Percentiles rank a stretch among this genome's conserved stretches.
Evolutionary conservation across 2,113 vertebrate species (phyloP).

Genomic region (Lasiurus cinereus): DNA sequence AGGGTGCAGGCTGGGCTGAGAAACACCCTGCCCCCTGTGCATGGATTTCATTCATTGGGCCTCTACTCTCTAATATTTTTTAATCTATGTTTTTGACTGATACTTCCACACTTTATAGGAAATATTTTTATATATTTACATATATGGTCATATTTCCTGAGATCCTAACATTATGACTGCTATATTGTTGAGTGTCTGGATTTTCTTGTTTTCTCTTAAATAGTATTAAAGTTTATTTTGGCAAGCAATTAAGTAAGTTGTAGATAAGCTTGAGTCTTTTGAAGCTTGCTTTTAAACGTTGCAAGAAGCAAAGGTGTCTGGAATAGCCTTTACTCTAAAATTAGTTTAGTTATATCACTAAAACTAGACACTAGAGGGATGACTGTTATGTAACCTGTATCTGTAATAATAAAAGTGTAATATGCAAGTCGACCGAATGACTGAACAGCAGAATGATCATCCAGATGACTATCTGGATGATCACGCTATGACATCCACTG

Average conservation of each 20-base stretch:
- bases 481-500: no score
- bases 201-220: constrained; percentile 52
- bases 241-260: background rate
- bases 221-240: constrained; percentile 11
- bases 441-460: no score
- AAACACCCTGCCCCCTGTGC: no score
- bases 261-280: background rate
- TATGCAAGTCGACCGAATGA: no score
- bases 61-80: constrained; percentile 12
- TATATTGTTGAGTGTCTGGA: background rate
- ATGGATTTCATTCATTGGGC: no score
- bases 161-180: background rate
- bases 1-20: no score
- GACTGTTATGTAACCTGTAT: background rate
- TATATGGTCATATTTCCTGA: background rate
- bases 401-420: no score
- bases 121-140: constrained; percentile 4
- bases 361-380: background rate
- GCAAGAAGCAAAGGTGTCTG: background rate
- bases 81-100: background rate
- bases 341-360: background rate
- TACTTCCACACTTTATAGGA: background rate
- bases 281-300: constrained; percentile 10
- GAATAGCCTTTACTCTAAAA: background rate
- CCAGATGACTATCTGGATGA: no score